phyloP scores from a whole-genome alignment of 2,113 vertebrate genomes.

The Ranitomeya variabilis region DNA sequence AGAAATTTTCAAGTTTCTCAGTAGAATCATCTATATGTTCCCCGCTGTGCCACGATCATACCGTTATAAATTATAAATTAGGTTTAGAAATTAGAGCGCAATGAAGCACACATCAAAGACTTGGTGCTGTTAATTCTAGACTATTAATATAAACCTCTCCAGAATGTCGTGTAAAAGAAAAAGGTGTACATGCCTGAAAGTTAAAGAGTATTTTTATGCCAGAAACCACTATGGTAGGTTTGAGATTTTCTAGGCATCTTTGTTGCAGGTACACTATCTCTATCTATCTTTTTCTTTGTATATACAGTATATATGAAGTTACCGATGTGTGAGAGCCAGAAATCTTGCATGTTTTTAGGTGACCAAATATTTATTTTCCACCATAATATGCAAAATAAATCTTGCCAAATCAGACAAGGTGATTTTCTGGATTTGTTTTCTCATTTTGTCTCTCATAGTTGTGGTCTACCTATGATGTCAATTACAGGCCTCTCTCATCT shows the following conservation, averaged over 20 bases:
- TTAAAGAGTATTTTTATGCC: not conserved
- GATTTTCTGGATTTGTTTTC: too few relatives aligned
- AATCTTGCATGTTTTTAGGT: too few relatives aligned
- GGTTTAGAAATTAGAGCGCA: constrained; percentile 21
- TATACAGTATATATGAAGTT: too few relatives aligned
- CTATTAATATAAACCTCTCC: not conserved
- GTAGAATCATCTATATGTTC: not conserved
- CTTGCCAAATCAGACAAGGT: too few relatives aligned
- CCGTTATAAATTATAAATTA: constrained; percentile 43
- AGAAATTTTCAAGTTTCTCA: not conserved
- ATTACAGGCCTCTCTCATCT: too few relatives aligned
- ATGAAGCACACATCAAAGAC: constrained; percentile 28
- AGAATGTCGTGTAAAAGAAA: not conserved
- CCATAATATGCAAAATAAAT: too few relatives aligned
- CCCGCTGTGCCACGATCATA: constrained; percentile 14
- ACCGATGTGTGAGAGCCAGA: too few relatives aligned
- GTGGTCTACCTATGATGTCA: too few relatives aligned
- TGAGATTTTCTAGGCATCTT: not conserved
- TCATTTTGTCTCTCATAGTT: too few relatives aligned
- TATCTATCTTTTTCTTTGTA: too few relatives aligned
- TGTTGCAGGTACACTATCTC: not conserved
- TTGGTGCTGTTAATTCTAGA: constrained; percentile 1
- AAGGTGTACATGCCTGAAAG: not conserved
- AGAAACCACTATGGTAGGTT: not conserved
- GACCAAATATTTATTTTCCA: too few relatives aligned